phyloP scores from a whole-genome alignment of 53 echinoderm and acorn worm genomes.

The Hippasteria phrygiana region DNA sequence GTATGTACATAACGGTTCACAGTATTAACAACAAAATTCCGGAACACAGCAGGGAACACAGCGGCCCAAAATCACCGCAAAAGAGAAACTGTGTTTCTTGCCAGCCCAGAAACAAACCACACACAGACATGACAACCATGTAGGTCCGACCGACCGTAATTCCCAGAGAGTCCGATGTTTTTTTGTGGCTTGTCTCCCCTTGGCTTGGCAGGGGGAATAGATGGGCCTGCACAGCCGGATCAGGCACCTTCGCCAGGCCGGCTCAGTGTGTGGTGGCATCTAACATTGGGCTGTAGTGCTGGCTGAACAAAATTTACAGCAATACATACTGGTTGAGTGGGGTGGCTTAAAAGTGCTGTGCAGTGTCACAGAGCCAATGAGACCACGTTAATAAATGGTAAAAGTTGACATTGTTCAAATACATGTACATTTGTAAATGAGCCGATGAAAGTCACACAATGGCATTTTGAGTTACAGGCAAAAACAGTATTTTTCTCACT shows the following conservation, averaged over 20 bases:
- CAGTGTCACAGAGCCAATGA: no score
- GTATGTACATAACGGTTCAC: not conserved
- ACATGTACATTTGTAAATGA: no score
- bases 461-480: no score
- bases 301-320: no score
- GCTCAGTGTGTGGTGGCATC: slow-evolving; percentile 29
- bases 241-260: slow-evolving; percentile 29
- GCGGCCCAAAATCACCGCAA: not conserved
- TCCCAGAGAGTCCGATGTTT: not conserved
- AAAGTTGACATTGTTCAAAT: no score
- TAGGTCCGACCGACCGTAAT: not conserved
- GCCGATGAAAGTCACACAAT: no score
- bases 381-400: no score
- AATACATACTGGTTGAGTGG: no score
- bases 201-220: not conserved
- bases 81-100: slow-evolving; percentile 31
- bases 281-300: no score
- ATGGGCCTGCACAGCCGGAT: not conserved
- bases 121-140: not conserved
- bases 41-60: slow-evolving; percentile 1
- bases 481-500: no score
- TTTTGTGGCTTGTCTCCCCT: slow-evolving; percentile 13
- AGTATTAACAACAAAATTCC: slow-evolving; percentile 50
- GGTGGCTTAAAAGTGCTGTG: no score
- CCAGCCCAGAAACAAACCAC: not conserved